phyloP scores from a whole-genome alignment of 2,113 vertebrate species.

The Geothlypis trichas region DNA sequence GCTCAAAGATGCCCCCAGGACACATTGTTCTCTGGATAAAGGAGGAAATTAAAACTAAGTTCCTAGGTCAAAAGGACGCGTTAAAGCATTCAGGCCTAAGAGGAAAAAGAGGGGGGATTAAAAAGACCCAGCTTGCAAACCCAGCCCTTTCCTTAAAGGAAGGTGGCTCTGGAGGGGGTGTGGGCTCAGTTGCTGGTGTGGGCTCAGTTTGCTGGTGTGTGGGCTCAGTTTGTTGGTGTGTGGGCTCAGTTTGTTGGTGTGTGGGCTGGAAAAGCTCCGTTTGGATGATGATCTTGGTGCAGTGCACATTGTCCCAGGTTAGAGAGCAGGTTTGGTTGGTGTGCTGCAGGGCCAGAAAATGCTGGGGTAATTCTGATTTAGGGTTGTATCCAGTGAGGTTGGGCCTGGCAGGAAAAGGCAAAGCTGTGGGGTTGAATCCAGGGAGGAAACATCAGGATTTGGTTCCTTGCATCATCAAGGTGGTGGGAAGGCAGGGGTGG shows the following conservation, averaged over 20 bases:
- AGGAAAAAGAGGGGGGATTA: background rate
- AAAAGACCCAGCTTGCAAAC: background rate
- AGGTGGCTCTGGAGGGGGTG: background rate
- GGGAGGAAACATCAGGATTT: background rate
- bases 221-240: background rate
- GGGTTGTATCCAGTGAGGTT: background rate
- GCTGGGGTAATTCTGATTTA: background rate
- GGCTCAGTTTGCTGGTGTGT: background rate
- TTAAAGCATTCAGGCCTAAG: slow-evolving; percentile 1
- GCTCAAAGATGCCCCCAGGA: slow-evolving; percentile 68
- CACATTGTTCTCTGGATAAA: slow-evolving; percentile 60
- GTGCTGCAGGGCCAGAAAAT: too few relatives aligned
- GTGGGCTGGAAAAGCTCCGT: background rate
- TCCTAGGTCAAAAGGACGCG: slow-evolving; percentile 56
- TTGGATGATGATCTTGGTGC: background rate
- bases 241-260: background rate
- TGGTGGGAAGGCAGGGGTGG: background rate
- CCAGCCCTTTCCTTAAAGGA: background rate
- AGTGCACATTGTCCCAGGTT: rapidly evolving
- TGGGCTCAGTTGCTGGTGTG: too few relatives aligned
- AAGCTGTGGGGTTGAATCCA: background rate
- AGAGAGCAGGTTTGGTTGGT: background rate
- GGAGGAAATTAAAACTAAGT: slow-evolving; percentile 57
- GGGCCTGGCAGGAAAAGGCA: background rate
- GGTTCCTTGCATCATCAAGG: background rate